Base-by-base conservation (phyloP, 1,140 invertebrate genomes). In the Hormaphis cornu region DNA sequence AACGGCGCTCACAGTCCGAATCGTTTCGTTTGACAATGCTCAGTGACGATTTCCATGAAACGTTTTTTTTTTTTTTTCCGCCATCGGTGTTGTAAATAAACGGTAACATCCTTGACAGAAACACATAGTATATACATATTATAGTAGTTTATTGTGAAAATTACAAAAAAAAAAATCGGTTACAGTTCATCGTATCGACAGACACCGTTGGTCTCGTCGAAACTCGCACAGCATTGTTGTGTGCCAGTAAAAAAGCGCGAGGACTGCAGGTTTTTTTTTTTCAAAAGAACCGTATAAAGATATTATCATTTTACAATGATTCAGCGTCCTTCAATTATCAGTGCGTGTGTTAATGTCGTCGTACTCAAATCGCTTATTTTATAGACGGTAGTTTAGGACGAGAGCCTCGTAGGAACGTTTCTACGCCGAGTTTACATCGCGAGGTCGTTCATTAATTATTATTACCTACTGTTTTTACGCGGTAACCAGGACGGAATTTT, bases 261-360 rank as follows among this genome's bases (percentile, higher is more conserved):
- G 54, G 33, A 58, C 53, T 40, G 24, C 33, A 24, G 54, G 33
- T 58, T 58, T n/a, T n/a, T n/a, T n/a, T n/a, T n/a, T n/a, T 58
- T 58, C 12, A 40, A 40, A 56, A 56, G 53, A 56, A 56, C 53
- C 53, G 53, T 56, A 53, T 20, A 33, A 12, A n/a, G n/a, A n/a
- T n/a, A n/a, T n/a, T n/a, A n/a, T n/a, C n/a, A n/a, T n/a, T n/a
- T n/a, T n/a, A n/a, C n/a, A 20, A 54, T 14, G 52, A 33, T 9
- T 46, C n/a, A 7, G 40, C 33, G 54, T 58, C 54, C 54, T 58
- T 58, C 54, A 35, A 37, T 37, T 37, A 37, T 14, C 4, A 9
- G 16, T 9, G n/a, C 40, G 16, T 42, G 18, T 42, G 2, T 42
- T 4, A n/a, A n/a, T n/a, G n/a, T n/a, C n/a, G n/a, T n/a, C n/a